A percentile compares a stretch with the other conserved stretches of the same genome.
These are phyloP conservation scores for Enteromius trimaculatus DNA, from an alignment of 2,797 vertebrate genomes.

Conservation along the genomic window DNA sequence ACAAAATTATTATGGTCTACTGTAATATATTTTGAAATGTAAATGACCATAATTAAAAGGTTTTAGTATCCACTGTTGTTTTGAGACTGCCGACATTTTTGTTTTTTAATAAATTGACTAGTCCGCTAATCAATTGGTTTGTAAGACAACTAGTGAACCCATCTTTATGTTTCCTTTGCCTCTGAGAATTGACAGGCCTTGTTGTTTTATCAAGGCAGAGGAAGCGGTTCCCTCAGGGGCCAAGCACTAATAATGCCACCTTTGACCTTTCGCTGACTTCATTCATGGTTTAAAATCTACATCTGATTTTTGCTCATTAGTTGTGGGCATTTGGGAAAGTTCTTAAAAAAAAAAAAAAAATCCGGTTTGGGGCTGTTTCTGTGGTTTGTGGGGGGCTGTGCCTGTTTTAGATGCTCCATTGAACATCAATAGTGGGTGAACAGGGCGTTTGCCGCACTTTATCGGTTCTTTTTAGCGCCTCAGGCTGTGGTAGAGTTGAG, in stretches of 20 bases:
- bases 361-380: constrained; percentile 40
- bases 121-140: background rate
- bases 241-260: constrained; percentile 34
- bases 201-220: background rate
- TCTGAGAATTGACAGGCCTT: constrained; percentile 16
- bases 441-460: constrained; percentile 40
- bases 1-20: background rate
- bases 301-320: constrained; percentile 30
- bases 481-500: background rate
- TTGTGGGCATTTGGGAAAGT: background rate
- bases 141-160: background rate
- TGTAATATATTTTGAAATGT: background rate
- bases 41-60: background rate
- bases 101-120: background rate
- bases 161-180: background rate
- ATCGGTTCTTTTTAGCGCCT: constrained; percentile 3
- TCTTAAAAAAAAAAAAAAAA: background rate
- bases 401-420: constrained; percentile 65
- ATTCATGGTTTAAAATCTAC: constrained; percentile 11
- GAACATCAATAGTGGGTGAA: constrained; percentile 62
- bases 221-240: constrained; percentile 3
- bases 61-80: background rate
- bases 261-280: constrained; percentile 36
- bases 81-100: background rate
- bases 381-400: constrained; percentile 54